A percentile compares a stretch with the other conserved stretches of the same genome.
Conservation (phyloP, 2,113 vertebrate species). For the Tympanuchus pallidicinctus region DNA sequence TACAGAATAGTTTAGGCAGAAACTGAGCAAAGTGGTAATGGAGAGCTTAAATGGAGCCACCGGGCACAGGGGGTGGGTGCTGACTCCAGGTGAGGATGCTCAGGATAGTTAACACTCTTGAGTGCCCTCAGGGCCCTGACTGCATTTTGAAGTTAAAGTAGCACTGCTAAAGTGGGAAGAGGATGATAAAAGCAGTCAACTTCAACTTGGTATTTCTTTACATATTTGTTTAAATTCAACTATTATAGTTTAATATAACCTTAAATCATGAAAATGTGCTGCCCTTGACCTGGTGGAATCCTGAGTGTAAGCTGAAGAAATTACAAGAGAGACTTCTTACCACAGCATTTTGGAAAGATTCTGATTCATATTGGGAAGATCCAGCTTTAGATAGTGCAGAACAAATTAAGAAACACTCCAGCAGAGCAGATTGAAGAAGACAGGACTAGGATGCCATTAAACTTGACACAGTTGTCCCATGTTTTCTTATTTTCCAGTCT, state of each 20-base stretch:
- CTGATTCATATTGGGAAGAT: not conserved
- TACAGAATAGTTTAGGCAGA: not conserved
- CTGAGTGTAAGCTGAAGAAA: not conserved
- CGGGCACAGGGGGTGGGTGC: too few species aligned
- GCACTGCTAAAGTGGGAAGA: not conserved
- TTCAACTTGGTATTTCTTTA: not conserved
- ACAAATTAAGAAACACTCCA: not conserved
- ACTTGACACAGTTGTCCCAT: not conserved
- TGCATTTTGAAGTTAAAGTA: not conserved
- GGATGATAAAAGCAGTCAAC: not conserved
- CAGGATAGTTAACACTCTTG: not conserved
- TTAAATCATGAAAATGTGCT: not conserved
- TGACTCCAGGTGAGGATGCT: not conserved
- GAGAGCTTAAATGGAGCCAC: not conserved
- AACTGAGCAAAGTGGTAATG: not conserved
- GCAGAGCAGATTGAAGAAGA: not conserved
- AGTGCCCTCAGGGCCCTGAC: not conserved
- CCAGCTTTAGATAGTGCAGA: not conserved
- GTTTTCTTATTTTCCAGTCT: not conserved
- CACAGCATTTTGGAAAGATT: not conserved
- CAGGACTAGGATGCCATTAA: not conserved
- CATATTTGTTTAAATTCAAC: not conserved
- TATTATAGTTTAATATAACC: not conserved
- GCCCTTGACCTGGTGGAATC: not conserved
- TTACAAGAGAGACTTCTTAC: not conserved